phyloP scores from a whole-genome alignment of 1,140 invertebrate species.

The Lepidostoma basale region DNA sequence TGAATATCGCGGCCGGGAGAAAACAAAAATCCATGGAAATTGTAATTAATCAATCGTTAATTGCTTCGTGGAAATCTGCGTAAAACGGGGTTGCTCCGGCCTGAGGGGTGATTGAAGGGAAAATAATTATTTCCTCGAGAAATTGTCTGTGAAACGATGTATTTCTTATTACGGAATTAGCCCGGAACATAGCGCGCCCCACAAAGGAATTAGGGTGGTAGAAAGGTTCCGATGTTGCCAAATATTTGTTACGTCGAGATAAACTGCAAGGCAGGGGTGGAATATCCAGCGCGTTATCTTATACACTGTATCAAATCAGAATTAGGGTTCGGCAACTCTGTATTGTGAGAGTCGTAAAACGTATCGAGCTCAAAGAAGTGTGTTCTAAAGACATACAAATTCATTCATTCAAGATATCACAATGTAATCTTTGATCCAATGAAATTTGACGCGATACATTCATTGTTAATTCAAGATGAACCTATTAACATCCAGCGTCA shows the following conservation, averaged over 20 bases:
- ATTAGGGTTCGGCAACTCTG: too few species aligned
- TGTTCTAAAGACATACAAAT: too few species aligned
- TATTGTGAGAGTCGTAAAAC: too few species aligned
- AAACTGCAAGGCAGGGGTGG: too few species aligned
- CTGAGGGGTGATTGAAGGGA: not conserved
- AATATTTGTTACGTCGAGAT: not conserved
- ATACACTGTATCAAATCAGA: not conserved
- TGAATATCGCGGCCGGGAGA: too few species aligned
- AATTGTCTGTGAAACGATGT: not conserved
- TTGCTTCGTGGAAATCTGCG: conserved; percentile 1
- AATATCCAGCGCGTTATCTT: not conserved
- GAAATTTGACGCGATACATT: too few species aligned
- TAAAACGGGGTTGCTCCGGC: not conserved
- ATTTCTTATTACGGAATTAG: conserved; percentile 5
- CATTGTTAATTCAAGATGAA: too few species aligned
- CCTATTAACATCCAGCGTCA: too few species aligned
- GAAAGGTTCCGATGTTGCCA: not conserved
- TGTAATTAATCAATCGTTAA: conserved; percentile 14
- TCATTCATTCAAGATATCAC: too few species aligned
- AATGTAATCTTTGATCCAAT: too few species aligned
- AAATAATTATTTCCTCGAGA: not conserved
- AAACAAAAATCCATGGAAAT: not conserved
- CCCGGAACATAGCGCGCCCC: too few species aligned
- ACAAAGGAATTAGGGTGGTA: not conserved
- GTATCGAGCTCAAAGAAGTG: too few species aligned